Evolutionary conservation across 2,113 vertebrate genomes (phyloP).

Genomic region (Phocoena phocoena): DNA sequence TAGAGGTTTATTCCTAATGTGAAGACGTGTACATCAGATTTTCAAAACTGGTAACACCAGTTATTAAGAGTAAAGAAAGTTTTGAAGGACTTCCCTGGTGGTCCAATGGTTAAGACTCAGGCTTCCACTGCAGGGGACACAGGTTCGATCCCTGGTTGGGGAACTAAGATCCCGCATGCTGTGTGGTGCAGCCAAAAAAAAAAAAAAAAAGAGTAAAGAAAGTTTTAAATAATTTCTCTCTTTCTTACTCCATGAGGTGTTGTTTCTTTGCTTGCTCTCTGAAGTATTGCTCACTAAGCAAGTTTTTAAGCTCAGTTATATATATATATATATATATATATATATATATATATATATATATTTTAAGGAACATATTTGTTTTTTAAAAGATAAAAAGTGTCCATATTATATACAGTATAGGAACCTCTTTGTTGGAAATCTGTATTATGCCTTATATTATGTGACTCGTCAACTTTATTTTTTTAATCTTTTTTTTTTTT

Average conservation of each 20-base stretch:
- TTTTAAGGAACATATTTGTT: not conserved
- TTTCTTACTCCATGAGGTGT: not conserved
- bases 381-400: constrained; percentile 37
- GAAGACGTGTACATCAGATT: not conserved
- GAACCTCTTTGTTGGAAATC: not conserved
- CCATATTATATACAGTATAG: not conserved
- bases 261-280: not conserved
- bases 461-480: not conserved
- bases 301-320: not conserved
- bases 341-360: not conserved
- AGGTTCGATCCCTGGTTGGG: too few relatives aligned
- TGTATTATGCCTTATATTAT: not conserved
- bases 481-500: not conserved
- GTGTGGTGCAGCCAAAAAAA: too few relatives aligned
- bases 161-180: too few relatives aligned
- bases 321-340: not conserved
- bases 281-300: not conserved
- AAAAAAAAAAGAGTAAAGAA: too few relatives aligned
- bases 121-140: too few relatives aligned
- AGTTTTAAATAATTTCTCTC: not conserved
- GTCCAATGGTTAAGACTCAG: too few relatives aligned
- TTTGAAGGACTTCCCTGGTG: too few relatives aligned
- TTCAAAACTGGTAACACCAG: not conserved
- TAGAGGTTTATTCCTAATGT: not conserved
- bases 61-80: not conserved